Base-by-base conservation (phyloP, 2,113 vertebrate species). In the Syngnathus typhle region DNA sequence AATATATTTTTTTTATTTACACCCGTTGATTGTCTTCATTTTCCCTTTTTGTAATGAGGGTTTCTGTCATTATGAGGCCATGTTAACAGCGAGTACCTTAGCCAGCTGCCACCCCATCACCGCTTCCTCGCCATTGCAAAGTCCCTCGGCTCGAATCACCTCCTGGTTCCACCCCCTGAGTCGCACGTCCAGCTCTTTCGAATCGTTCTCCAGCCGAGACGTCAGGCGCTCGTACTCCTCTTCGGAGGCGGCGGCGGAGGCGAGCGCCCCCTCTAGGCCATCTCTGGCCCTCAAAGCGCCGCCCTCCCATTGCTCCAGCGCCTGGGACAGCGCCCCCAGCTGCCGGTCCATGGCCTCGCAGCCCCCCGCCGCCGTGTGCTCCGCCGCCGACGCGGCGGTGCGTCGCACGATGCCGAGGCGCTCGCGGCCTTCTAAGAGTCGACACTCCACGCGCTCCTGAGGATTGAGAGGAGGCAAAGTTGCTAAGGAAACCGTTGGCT, bases 251-350 rank as follows among this genome's bases (percentile, higher is more conserved):
- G 92, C 88, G 69, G 93, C 94, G 43, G 88, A 87, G 51, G 91
- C 92, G 12, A 93, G 88, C 63, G 93, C 85, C 13, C 85, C 87
- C 85, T 94, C 91, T 81, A 98, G 86, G 72, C 87, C 71, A 65
- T 85, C 84, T 58, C 88, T 91, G 19, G 93, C 91, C 37, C 92
- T 90, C 7, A 92, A 64, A 0, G 90, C 91, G 1, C 90, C 90
- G 68, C 94, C 94, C 71, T 96, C 95, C 96, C 96, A 98, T 88
- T 94, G 94, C 89, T 90, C 89, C 93, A 96, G 94, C 76, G 96
- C 95, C 0, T 93, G 85, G 3, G 76, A 93, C 84, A 98, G 92
- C 72, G 93, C 93, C 90, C 91, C 93, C 90, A 95, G 89, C 91
- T 98, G 96, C 0, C 91, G 70, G 49, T 93, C 93, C 80, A 97